Base-by-base conservation (phyloP, 2,113 vertebrate species). In the Leptodactylus fuscus region DNA sequence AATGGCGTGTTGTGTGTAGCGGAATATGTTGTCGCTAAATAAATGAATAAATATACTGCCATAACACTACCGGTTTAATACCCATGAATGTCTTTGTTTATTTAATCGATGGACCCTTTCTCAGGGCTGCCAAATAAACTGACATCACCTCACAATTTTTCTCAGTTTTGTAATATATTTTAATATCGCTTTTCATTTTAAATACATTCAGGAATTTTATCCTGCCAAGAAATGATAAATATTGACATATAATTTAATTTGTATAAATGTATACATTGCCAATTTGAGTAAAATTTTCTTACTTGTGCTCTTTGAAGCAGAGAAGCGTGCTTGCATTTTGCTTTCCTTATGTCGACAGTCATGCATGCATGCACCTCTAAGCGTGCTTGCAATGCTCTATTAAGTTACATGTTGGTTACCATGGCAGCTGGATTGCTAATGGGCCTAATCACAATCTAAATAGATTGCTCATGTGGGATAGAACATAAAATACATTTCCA, bases 381-480 rank as follows among this genome's bases (percentile, higher is more conserved):
- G 41, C 32, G 32, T 55, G 49, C 75, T 53, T 51, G 27, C 49
- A 34, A 22, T 78, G 29, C 10, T n/a, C 20, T 78, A 36, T 55
- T 48, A 55, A 11, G 10, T 9, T 55, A 55, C 32, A 53, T 55
- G 48, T 53, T 78, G 18, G 49, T 78, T 78, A 22, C 29, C 49
- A 38, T 78, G 29, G 29, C 32, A 53, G 7, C 46, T 5, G 13
- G n/a, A 62, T 80, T 53, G 41, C 34, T 62, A 60, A 80, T 27
- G n/a, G 48, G 36, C 77, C 41, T 62, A 80, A 44, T 80, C 34
- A 44, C 13, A 62, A 44, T 62, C 24, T 24, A 9, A 80, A 62
- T 60, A 29, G 36, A 38, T 44, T 80, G 77, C 55, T 80, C 77
- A 60, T 80, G 77, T 80, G 77, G 27, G 55, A 79, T n/a, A 24